Evolutionary conservation across 2,888 invertebrate genomes (phyloP).

Genomic region (Pterostichus madidus): DNA sequence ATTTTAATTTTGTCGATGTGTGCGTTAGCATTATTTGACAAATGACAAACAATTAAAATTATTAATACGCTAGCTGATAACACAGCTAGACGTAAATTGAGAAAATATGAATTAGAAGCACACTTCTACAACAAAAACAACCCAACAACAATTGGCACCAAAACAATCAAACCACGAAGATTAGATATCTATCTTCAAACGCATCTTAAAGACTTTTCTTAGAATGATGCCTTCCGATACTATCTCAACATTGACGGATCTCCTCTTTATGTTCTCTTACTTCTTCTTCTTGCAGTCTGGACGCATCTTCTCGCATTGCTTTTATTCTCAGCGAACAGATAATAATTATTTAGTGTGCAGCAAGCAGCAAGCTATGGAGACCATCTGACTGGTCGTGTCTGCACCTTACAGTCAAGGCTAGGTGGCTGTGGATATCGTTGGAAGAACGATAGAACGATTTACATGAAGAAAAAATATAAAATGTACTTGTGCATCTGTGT

Average conservation of each 20-base stretch:
- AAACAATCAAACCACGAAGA: background rate
- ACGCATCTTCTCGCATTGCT: too few relatives aligned
- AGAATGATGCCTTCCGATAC: slow-evolving; percentile 49
- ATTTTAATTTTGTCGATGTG: too few relatives aligned
- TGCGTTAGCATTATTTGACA: too few relatives aligned
- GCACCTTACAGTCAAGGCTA: slow-evolving; percentile 25
- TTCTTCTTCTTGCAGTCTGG: slow-evolving; percentile 3
- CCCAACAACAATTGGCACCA: too few relatives aligned
- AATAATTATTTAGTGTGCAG: slow-evolving; percentile 50
- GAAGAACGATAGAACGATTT: background rate
- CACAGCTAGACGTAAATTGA: too few relatives aligned
- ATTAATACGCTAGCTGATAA: too few relatives aligned
- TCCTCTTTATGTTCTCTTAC: slow-evolving; percentile 1
- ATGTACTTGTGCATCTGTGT: background rate
- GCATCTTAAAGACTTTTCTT: slow-evolving; percentile 33
- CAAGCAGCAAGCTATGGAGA: background rate
- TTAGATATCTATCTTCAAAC: slow-evolving; percentile 53
- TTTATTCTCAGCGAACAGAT: slow-evolving; percentile 13
- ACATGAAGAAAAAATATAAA: background rate
- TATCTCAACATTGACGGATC: slow-evolving; percentile 52
- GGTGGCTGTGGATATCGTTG: background rate
- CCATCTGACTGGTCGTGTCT: slow-evolving; percentile 9
- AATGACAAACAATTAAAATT: too few relatives aligned
- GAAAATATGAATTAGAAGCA: too few relatives aligned
- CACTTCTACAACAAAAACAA: too few relatives aligned